Evolutionary conservation across 2,888 invertebrate genomes (phyloP), one percentile per base, ranked within the genome.

Genomic region (Oscheius onirici): DNA sequence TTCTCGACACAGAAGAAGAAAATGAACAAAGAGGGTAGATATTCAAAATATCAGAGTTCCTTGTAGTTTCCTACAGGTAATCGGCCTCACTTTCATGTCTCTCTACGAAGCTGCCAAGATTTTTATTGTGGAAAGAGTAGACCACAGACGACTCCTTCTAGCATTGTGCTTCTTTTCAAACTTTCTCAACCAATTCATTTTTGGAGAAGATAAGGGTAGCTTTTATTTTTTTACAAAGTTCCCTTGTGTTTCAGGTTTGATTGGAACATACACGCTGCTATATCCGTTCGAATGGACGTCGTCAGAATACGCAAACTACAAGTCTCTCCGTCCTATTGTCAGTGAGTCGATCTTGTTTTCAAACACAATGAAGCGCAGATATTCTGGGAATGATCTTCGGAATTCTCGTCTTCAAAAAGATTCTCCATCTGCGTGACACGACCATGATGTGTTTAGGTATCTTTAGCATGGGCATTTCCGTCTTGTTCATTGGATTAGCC

Each of bases 241-340:
- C n/a, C n/a, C n/a, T n/a, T n/a, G n/a, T n/a, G n/a, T n/a, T 77
- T 54, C 61, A 80, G 80, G 76, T 41, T 58, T 83, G 0, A 72
- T 83, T 28, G 84, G 84, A 10, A 84, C 81, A 8, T 84, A 84
- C 61, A 83, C 84, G 2, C 57, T 76, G 61, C 72, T 84, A 24
- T 71, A 78, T 6, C 84, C 84, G 0, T 84, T 84, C 74, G 74
- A 82, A 46, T 84, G 84, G 84, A 75, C 73, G 24, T 78, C 84
- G 0, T 54, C 54, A 10, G 75, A 78, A 22, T 84, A 77, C 55
- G 81, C 83, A 0, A 69, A 71, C 22, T 84, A 84, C 73, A 84
- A 84, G 60, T 76, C 80, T n/a, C 65, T 76, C 60, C 63, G 84
- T n/a, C 83, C 84, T 2, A 76, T 81, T 22, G 77, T 78, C 55